Conservation (phyloP, 2,797 vertebrate genomes). For the Bovichtus diacanthus region DNA sequence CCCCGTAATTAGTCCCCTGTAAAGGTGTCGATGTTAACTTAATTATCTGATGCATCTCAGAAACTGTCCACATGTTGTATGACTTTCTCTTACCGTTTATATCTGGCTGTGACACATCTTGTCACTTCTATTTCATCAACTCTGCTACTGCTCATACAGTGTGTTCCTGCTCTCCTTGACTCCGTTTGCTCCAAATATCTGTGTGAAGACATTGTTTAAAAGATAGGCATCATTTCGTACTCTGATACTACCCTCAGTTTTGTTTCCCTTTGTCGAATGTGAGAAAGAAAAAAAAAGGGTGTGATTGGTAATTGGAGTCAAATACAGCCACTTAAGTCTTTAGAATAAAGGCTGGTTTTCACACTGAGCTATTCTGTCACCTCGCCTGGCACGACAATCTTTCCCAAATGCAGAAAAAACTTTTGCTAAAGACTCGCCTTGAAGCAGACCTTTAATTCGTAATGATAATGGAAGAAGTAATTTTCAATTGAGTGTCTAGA, state of each 20-base stretch:
- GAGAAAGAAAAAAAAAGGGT: neutral
- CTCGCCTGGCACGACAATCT: neutral
- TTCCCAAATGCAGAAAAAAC: neutral
- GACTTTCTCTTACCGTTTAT: constrained; percentile 13
- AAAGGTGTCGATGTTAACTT: constrained; percentile 35
- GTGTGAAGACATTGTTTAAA: constrained; percentile 4
- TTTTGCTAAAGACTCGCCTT: neutral
- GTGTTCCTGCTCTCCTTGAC: neutral
- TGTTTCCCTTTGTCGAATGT: neutral
- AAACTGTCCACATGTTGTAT: neutral
- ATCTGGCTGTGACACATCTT: constrained; percentile 12
- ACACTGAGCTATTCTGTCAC: neutral
- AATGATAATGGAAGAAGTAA: neutral
- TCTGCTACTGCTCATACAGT: neutral
- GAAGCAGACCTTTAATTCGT: neutral
- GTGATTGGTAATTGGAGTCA: constrained; percentile 8
- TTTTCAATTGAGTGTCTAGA: neutral
- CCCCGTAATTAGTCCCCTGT: constrained; percentile 18
- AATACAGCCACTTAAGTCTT: neutral
- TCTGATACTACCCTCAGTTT: constrained; percentile 4
- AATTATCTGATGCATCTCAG: neutral
- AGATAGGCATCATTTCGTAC: neutral
- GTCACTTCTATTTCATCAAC: constrained; percentile 19
- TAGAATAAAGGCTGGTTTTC: neutral
- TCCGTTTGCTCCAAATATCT: neutral